Base-by-base conservation (phyloP, 2,888 invertebrate genomes). In the Drosophila picticornis region DNA sequence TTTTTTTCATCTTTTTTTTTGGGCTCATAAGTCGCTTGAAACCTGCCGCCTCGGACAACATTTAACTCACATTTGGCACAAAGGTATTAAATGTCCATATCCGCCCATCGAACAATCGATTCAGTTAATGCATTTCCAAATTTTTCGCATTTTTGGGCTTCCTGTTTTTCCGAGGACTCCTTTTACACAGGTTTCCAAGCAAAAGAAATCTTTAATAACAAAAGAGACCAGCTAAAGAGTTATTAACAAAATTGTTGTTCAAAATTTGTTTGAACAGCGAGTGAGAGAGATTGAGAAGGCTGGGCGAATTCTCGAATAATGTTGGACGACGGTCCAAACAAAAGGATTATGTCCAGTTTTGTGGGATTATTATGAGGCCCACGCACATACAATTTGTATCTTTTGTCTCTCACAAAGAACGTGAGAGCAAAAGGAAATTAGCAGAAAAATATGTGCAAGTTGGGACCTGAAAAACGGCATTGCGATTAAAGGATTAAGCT, bases 41-140 rank as follows among this genome's bases (percentile, higher is more conserved):
- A 63, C 46, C 57, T 68, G 76, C 82, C 77, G 82, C 70, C 58
- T 68, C 31, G 58, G 53, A 56, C 52, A 69, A 59, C 50, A 82
- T 86, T 86, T 84, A 85, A 86, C 85, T 82, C 81, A 56, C 80
- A 80, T 81, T 85, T 81, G 73, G 55, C 58, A 80, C 77, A 86
- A 84, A 81, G 72, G 88, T 88, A 85, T 88, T 88, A 77, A 90
- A 88, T 88, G 61, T 88, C 83, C 84, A 85, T 84, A 88, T 90
- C 88, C 88, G 83, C 90, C 90, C 80, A 80, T 84, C 51, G 84
- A 86, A 88, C 90, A 88, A 90, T 78, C 72, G 75, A 53, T 57
- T 64, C 72, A 38, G 72, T 73, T 73, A 80, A 84, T 82, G 66
- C 82, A 52, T 71, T 82, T 69, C 70, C 66, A 34, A 52, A 61